These are phyloP conservation scores for Pangasianodon gigas DNA, from an alignment of 2,113 vertebrate species.

Conservation along the genomic window DNA sequence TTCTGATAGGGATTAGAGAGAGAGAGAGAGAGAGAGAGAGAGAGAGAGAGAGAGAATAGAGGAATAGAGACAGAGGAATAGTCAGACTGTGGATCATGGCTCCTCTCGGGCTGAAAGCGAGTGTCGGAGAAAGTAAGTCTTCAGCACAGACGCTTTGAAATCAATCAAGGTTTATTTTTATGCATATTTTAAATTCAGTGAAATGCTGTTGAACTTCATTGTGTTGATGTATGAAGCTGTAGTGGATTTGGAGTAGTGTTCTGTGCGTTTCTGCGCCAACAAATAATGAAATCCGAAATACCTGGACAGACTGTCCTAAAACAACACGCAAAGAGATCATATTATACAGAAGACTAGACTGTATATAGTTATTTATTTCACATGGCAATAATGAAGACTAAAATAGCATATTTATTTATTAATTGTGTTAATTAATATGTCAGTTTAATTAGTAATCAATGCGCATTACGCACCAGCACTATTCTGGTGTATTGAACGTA, in stretches of 20 bases:
- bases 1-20: constrained; percentile 17
- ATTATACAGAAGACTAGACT: background rate
- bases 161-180: background rate
- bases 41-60: background rate
- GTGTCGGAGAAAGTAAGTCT: constrained; percentile 88
- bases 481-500: background rate
- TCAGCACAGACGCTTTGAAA: background rate
- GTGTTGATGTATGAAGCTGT: background rate
- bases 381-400: background rate
- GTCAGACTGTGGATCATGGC: constrained; percentile 73
- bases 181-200: background rate
- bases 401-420: background rate
- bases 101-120: constrained; percentile 85
- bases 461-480: background rate
- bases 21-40: constrained; percentile 20
- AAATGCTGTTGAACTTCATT: background rate
- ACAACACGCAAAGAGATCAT: background rate
- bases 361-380: background rate
- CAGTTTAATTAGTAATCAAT: no score
- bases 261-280: background rate
- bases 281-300: background rate
- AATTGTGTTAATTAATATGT: no score
- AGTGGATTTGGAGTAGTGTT: background rate
- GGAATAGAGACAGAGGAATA: constrained; percentile 26
- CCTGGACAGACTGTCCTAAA: background rate